Base-by-base conservation (phyloP, 1,140 invertebrate genomes). In the Potamilus streckersoni region DNA sequence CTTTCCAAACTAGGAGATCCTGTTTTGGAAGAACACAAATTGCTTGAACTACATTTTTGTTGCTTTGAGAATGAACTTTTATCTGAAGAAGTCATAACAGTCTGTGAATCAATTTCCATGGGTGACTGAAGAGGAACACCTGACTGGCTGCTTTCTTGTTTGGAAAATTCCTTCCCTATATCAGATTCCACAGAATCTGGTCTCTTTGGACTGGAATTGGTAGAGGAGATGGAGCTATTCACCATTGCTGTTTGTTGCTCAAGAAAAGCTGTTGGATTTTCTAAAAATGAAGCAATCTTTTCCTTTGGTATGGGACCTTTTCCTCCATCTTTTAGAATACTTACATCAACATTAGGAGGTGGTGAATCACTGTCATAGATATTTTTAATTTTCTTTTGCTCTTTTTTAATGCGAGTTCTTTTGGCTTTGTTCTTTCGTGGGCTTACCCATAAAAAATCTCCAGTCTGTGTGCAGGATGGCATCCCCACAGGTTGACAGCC, bases 181-280 rank as follows among this genome's bases (percentile, higher is more conserved):
- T 57, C n/a, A 19, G 31, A 67, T 31, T 66, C 49, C 16, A 55
- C n/a, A 38, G 62, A 38, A 55, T 71, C 69, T 31, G 20, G 20
- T 57, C 19, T 49, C 3, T 31, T 63, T 19, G 79, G 81, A 75
- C 81, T 82, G 67, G 79, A 79, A 62, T 64, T 68, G 58, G 74
- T 79, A 60, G 84, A 84, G 13, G 78, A 75, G 15, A 86, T 74
- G n/a, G 85, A 85, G 64, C 74, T 84, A 76, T 81, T 82, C 12
- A 84, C 80, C 19, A 85, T 78, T 57, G 75, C 80, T 94, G 82
- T 83, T 66, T 85, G 83, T 58, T 86, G 84, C 27, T 84, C 83
- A 71, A 97, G 89, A 90, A 96, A 97, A 8, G 94, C 95, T 85
- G 93, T 96, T 0, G 95, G 95, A 89, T 97, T 95, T 60, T 20